Evolutionary conservation across 2,888 invertebrate genomes (phyloP).

Genomic region (Andrena minutula): DNA sequence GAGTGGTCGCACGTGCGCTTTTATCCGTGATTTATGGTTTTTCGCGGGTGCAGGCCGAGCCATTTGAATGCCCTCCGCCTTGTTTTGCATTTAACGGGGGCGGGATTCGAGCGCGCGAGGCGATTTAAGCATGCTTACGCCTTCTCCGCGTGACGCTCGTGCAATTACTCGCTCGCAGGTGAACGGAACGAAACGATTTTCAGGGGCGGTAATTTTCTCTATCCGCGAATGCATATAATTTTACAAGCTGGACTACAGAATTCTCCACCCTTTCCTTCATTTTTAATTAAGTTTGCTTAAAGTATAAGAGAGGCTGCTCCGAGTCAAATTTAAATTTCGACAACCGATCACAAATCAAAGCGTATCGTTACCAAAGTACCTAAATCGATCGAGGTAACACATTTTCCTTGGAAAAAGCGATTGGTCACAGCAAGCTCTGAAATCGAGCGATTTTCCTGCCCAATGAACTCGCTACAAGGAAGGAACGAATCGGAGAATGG

Average conservation of each 20-base stretch:
- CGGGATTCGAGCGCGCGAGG: constrained; percentile 70
- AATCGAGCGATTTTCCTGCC: constrained; percentile 53
- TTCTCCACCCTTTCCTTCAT: neutral
- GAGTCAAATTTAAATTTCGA: too few species aligned
- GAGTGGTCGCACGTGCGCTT: constrained; percentile 83
- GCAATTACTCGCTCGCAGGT: constrained; percentile 54
- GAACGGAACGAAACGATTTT: constrained; percentile 31
- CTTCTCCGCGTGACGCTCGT: constrained; percentile 1
- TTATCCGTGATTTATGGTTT: constrained; percentile 84
- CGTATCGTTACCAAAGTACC: too few species aligned
- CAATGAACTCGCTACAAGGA: constrained; percentile 50
- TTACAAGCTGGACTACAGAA: too few species aligned
- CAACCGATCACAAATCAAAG: too few species aligned
- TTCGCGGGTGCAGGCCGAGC: constrained; percentile 53
- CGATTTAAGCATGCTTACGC: constrained; percentile 34
- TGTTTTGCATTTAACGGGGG: constrained; percentile 83
- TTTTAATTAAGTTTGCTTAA: neutral
- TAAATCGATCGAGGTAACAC: neutral
- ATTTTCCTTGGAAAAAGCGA: constrained; percentile 1
- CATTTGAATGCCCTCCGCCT: constrained; percentile 55
- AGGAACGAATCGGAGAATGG: constrained; percentile 56
- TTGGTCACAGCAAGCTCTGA: constrained; percentile 48
- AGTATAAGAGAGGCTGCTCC: too few species aligned
- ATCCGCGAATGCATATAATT: too few species aligned
- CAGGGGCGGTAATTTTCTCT: constrained; percentile 28